Conservation (phyloP, 2,113 vertebrate genomes). For the Nothobranchius furzeri region DNA sequence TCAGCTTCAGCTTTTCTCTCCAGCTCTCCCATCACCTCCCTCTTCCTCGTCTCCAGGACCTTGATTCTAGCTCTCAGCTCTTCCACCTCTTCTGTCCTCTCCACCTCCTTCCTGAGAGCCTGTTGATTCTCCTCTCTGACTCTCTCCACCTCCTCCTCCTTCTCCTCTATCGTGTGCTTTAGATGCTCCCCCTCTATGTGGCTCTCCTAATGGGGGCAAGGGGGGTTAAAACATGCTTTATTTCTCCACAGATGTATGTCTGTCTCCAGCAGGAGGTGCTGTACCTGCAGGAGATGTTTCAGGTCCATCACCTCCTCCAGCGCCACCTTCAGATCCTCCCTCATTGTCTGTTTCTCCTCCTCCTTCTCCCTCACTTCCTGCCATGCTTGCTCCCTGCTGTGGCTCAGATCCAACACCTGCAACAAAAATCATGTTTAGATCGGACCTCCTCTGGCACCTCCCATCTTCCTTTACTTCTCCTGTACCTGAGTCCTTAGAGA, state of each 20-base stretch:
- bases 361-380: slow-evolving; percentile 49
- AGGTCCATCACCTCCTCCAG: slow-evolving; percentile 68
- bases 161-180: slow-evolving; percentile 53
- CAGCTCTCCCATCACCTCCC: slow-evolving; percentile 38
- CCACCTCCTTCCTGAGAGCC: slow-evolving; percentile 22
- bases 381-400: slow-evolving; percentile 24
- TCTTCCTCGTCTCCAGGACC: slow-evolving; percentile 48
- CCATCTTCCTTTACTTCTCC: too few relatives aligned
- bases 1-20: slow-evolving; percentile 9
- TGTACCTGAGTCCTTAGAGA: slow-evolving; percentile 49
- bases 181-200: slow-evolving; percentile 67
- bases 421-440: neutral
- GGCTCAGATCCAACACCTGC: slow-evolving; percentile 40
- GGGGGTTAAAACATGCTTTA: neutral
- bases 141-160: slow-evolving; percentile 52
- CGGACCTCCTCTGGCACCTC: neutral
- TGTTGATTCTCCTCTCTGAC: slow-evolving; percentile 40
- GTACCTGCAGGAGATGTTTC: slow-evolving; percentile 66
- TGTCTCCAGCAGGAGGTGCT: neutral
- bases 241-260: neutral
- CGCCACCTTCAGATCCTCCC: slow-evolving; percentile 49
- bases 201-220: slow-evolving; percentile 51
- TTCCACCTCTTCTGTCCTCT: slow-evolving; percentile 40
- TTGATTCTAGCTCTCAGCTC: slow-evolving; percentile 51
- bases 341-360: slow-evolving; percentile 58